phyloP scores from a whole-genome alignment of 2,888 invertebrate species.

The Stramonita haemastoma region DNA sequence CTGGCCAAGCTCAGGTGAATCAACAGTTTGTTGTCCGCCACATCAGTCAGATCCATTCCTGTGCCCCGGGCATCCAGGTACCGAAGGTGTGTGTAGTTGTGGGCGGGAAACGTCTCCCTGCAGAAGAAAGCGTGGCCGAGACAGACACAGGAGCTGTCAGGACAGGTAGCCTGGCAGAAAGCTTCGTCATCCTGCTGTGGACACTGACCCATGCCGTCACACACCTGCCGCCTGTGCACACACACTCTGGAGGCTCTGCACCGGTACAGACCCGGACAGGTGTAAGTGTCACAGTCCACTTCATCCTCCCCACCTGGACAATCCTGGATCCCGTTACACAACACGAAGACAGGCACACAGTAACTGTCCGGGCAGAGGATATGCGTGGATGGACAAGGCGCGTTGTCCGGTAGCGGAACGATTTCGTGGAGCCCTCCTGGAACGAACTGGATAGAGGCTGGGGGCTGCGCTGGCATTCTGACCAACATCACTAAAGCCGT shows the following conservation, averaged over 20 bases:
- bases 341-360: slow-evolving; percentile 6
- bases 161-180: neutral
- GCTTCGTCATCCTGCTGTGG: neutral
- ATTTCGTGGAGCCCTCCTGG: no score
- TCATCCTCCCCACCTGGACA: slow-evolving; percentile 25
- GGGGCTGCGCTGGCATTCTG: no score
- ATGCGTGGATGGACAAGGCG: no score
- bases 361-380: slow-evolving; percentile 19
- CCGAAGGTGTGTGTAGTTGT: neutral
- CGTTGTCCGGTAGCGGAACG: no score
- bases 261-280: slow-evolving; percentile 1
- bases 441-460: no score
- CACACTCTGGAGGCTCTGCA: neutral
- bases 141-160: neutral
- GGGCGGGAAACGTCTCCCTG: neutral
- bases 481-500: no score
- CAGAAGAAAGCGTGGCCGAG: neutral
- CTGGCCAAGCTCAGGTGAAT: no score
- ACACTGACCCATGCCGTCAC: neutral
- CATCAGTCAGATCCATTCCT: no score
- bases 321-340: neutral
- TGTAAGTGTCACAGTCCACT: neutral
- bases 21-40: no score
- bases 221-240: neutral
- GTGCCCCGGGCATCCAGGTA: slow-evolving; percentile 15